Evolutionary conservation across 2,113 vertebrate genomes (phyloP).

Genomic region (Stegostoma tigrinum): DNA sequence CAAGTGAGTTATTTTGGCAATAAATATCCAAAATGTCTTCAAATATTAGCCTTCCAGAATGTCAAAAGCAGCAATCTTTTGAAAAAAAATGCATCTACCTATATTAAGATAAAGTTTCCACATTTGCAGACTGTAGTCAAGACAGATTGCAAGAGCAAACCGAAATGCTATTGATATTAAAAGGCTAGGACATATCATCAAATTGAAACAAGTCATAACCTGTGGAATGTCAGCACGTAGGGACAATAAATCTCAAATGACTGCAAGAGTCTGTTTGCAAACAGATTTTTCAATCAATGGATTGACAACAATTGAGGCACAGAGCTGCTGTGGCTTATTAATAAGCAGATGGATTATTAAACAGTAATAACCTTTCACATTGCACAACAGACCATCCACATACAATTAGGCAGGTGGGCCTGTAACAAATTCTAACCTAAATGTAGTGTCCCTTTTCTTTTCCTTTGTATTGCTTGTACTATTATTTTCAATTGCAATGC

Average conservation of each 20-base stretch:
- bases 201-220: background rate
- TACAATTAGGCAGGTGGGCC: background rate
- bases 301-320: background rate
- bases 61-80: conserved; percentile 8
- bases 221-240: conserved; percentile 1
- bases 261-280: conserved; percentile 15
- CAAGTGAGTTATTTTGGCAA: conserved; percentile 29
- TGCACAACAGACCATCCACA: background rate
- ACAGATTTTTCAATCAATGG: conserved; percentile 17
- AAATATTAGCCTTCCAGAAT: conserved; percentile 9
- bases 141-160: background rate
- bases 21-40: conserved; percentile 6
- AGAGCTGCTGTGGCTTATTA: background rate
- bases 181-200: conserved; percentile 12
- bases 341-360: background rate
- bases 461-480: background rate
- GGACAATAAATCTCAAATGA: background rate
- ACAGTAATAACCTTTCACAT: background rate
- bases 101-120: background rate
- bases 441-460: background rate
- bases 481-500: background rate
- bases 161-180: conserved; percentile 8
- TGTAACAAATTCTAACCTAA: background rate
- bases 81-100: background rate
- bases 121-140: background rate